Percentiles rank a stretch among this genome's conserved stretches.
Evolutionary conservation across 2,113 vertebrate genomes (phyloP).

Genomic region (Coturnix japonica): DNA sequence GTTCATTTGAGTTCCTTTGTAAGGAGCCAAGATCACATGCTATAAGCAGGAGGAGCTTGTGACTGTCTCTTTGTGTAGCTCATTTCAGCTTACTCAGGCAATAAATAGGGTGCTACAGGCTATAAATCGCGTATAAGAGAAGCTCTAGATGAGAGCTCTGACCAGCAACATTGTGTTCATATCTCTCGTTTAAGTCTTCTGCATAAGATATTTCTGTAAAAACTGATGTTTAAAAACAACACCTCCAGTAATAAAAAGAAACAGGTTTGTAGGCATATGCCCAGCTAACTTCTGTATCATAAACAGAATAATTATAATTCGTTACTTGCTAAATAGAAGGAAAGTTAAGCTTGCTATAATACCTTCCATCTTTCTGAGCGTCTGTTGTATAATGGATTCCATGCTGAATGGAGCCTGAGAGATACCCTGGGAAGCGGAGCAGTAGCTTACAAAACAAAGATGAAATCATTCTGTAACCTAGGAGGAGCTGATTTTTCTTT

Average conservation of each 20-base stretch:
- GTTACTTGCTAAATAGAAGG: constrained; percentile 29
- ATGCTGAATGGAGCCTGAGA: not conserved
- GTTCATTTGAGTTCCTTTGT: not conserved
- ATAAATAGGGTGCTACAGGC: not conserved
- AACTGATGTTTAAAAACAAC: constrained; percentile 18
- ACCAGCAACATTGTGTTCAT: not conserved
- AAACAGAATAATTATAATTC: constrained; percentile 50
- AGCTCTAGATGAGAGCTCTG: not conserved
- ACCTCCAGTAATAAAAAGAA: constrained; percentile 29
- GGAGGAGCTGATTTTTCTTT: constrained; percentile 16
- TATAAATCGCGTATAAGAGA: not conserved
- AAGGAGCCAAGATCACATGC: not conserved
- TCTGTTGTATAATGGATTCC: not conserved
- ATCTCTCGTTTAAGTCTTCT: not conserved
- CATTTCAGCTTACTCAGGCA: not conserved
- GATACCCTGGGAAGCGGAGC: constrained; percentile 53
- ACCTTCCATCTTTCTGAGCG: constrained; percentile 40
- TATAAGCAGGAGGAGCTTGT: not conserved
- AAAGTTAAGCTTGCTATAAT: constrained; percentile 48
- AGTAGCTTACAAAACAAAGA: constrained; percentile 57
- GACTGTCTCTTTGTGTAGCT: not conserved
- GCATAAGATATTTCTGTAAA: not conserved
- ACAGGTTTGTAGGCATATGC: constrained; percentile 11
- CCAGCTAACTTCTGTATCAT: constrained; percentile 8
- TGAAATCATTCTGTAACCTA: constrained; percentile 45